Evolutionary conservation across 1,140 invertebrate species (phyloP).

Genomic region (Pogonomyrmex californicus): DNA sequence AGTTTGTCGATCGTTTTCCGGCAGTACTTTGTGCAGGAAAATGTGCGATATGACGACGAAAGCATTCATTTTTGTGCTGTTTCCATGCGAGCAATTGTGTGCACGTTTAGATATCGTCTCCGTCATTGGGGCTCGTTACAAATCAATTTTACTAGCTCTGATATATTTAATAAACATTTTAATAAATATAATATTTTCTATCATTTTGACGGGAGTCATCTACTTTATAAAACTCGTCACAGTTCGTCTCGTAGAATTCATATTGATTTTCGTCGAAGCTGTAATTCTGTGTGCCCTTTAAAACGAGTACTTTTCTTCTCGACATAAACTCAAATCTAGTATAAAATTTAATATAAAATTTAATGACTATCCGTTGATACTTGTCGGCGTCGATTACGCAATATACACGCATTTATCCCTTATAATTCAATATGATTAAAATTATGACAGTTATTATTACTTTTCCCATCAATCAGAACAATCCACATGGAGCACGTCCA

Average conservation of each 20-base stretch:
- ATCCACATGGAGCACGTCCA: conserved; percentile 9
- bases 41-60: conserved; percentile 23
- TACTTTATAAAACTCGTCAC: conserved; percentile 30
- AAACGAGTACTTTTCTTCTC: neutral
- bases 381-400: neutral
- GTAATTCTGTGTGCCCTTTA: neutral
- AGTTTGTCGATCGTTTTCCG: neutral
- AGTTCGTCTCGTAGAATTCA: conserved; percentile 42
- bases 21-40: conserved; percentile 2
- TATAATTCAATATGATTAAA: neutral
- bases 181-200: neutral
- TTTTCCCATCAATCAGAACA: neutral
- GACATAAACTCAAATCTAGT: neutral
- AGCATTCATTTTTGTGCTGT: conserved; percentile 15
- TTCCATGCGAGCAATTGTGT: conserved; percentile 37
- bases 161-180: neutral
- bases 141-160: neutral
- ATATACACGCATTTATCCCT: neutral
- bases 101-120: conserved; percentile 5
- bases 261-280: conserved; percentile 19
- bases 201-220: neutral
- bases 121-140: neutral
- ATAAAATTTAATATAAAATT: neutral
- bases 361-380: conserved; percentile 5
- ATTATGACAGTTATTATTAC: neutral